Percentiles rank a stretch among this genome's conserved stretches.
Evolutionary conservation across 2,888 invertebrate genomes (phyloP).

Genomic region (Drosophila tanythrix): DNA sequence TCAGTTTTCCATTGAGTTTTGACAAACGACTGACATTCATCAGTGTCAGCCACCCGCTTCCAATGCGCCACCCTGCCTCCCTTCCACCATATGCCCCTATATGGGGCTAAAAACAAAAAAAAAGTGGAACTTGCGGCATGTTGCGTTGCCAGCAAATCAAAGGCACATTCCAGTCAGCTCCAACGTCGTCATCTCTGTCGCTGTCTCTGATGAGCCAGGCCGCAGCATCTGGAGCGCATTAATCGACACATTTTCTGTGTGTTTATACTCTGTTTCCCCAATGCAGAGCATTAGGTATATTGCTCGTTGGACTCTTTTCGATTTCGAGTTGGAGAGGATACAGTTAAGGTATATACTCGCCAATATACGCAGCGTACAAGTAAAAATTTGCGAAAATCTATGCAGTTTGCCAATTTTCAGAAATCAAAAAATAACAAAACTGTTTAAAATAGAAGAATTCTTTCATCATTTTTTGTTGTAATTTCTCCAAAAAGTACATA

Average conservation of each 20-base stretch:
- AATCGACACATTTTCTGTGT: conserved; percentile 76
- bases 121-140: conserved; percentile 40
- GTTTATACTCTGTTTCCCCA: conserved; percentile 7
- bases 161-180: conserved; percentile 71
- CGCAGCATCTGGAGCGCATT: conserved; percentile 78
- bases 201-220: conserved; percentile 40
- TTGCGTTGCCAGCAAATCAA: conserved; percentile 71
- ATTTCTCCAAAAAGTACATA: not conserved
- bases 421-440: not conserved
- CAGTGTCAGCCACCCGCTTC: conserved; percentile 75
- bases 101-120: conserved; percentile 26
- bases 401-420: not conserved
- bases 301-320: not conserved
- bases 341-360: not conserved
- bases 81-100: conserved; percentile 44
- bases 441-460: not conserved
- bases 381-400: not conserved
- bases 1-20: conserved; percentile 78
- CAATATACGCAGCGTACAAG: not conserved
- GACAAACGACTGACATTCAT: conserved; percentile 84
- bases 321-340: not conserved
- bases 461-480: not conserved
- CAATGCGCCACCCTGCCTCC: conserved; percentile 20
- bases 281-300: not conserved
- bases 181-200: conserved; percentile 42